Evolutionary conservation across 2,888 invertebrate genomes (phyloP), one percentile per base, ranked within the genome.

Genomic region (Arenicola marina): DNA sequence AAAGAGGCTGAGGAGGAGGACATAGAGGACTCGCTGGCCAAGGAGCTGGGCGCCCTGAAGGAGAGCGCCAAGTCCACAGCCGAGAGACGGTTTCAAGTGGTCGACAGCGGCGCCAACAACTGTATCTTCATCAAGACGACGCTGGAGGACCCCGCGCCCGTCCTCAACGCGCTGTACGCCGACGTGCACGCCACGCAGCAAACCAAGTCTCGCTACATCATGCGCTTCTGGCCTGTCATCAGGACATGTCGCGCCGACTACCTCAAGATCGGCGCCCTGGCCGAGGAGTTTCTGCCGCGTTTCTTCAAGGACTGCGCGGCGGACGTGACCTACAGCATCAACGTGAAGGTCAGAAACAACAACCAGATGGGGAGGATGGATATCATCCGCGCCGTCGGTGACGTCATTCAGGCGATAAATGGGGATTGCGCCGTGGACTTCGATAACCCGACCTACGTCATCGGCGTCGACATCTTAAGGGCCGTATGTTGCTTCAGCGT

Each of bases 401-500:
- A 88, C 21, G 84, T 91, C 71, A 88, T 95, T 51, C 84, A 86
- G 1, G 83, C 88, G 48, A 26, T 66, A 15, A 61, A 63, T 43
- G 57, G 62, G 2, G 26, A 26, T 2, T 46, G 51, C 18, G 89
- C 89, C 75, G 66, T 72, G 33, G 89, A 93, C 84, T 85, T 94
- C 68, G 90, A 89, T 76, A 75, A 82, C 51, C 90, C 95, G 11
- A 88, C 91, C 64, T 84, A 91, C 43, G 89, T 92, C 3, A 87
- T 96, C 56, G 86, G 93, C 67, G 89, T 95, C 33, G 95, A 96
- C 86, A 86, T 95, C 48, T 88, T 95, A 54, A 89, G 90, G 76
- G 89, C 89, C 29, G 87, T 90, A 74, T 93, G 92, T 74, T 89
- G 93, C 69, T 77, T 96, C 11, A 89, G 91, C 65, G 88, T 95